Conservation (phyloP, 2,797 vertebrate species). For the Neostethus bicornis region DNA sequence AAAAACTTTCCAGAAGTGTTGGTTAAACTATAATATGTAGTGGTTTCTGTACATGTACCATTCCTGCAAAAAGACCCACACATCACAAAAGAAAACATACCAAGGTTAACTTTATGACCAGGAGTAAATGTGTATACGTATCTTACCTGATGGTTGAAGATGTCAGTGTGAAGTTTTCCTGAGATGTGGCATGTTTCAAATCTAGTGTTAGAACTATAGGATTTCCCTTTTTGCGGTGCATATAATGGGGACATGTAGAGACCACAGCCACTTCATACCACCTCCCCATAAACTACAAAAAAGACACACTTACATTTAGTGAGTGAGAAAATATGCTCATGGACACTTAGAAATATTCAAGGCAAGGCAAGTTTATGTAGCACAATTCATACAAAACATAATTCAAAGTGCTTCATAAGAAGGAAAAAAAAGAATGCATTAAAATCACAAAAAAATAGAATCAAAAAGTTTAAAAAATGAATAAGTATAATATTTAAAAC, state of each 20-base stretch:
- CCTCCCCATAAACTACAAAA: slow-evolving; percentile 62
- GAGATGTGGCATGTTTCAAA: slow-evolving; percentile 31
- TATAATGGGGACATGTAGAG: slow-evolving; percentile 64
- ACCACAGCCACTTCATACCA: slow-evolving; percentile 67
- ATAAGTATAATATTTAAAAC: too few relatives aligned
- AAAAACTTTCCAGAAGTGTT: slow-evolving; percentile 61
- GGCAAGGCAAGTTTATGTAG: too few relatives aligned
- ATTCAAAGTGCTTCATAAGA: too few relatives aligned
- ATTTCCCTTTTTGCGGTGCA: slow-evolving; percentile 43
- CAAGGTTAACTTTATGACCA: background rate
- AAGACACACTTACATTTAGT: background rate
- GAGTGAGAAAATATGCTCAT: background rate
- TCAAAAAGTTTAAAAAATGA: too few relatives aligned
- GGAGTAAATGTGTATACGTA: background rate
- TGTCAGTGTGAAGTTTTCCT: slow-evolving; percentile 42
- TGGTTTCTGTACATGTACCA: slow-evolving; percentile 43
- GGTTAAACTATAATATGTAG: slow-evolving; percentile 42
- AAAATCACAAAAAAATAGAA: too few relatives aligned
- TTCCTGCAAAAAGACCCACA: slow-evolving; percentile 38
- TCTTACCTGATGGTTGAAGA: slow-evolving; percentile 40
- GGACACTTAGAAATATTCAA: too few relatives aligned
- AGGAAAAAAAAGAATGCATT: too few relatives aligned
- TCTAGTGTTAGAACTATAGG: slow-evolving; percentile 31
- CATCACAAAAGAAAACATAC: too few relatives aligned
- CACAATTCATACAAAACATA: too few relatives aligned